Percentiles rank a stretch among this genome's conserved stretches.
Conservation (phyloP, 2,888 invertebrate genomes). For the Bedellia somnulentella region DNA sequence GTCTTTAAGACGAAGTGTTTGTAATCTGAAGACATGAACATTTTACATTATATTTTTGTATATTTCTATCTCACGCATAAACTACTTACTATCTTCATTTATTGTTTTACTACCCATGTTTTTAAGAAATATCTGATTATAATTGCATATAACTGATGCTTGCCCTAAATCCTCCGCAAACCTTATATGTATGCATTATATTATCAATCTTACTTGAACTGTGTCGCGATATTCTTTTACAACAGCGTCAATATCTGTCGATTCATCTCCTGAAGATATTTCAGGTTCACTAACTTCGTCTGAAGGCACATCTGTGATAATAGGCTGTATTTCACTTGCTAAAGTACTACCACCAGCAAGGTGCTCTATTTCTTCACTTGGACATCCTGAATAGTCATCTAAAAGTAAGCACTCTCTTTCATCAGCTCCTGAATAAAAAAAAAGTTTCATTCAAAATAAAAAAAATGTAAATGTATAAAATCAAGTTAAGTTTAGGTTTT, state of each 20-base stretch:
- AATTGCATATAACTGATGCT: too few relatives aligned
- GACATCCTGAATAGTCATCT: slow-evolving; percentile 54
- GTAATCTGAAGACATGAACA: too few relatives aligned
- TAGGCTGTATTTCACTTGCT: slow-evolving; percentile 27
- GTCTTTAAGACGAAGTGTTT: too few relatives aligned
- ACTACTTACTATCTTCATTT: too few relatives aligned
- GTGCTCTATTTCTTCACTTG: slow-evolving; percentile 33
- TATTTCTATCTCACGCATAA: too few relatives aligned
- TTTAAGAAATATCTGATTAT: too few relatives aligned
- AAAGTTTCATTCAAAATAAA: too few relatives aligned
- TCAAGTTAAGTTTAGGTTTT: too few relatives aligned
- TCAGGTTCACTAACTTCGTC: slow-evolving; percentile 62
- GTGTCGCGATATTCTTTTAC: slow-evolving; percentile 76
- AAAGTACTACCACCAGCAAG: slow-evolving; percentile 23
- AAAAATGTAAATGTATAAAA: too few relatives aligned
- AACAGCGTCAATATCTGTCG: slow-evolving; percentile 76
- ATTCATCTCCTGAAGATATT: slow-evolving; percentile 61
- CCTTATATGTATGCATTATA: background rate
- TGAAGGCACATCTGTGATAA: slow-evolving; percentile 29
- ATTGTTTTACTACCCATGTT: too few relatives aligned
- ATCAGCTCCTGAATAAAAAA: slow-evolving; percentile 33
- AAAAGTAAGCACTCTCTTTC: slow-evolving; percentile 63
- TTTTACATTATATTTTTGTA: too few relatives aligned
- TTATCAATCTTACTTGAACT: slow-evolving; percentile 54
- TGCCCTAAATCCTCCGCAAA: too few relatives aligned